Evolutionary conservation across 2,888 invertebrate genomes (phyloP), one percentile per base, ranked within the genome.

Genomic region (Protophormia terraenovae): DNA sequence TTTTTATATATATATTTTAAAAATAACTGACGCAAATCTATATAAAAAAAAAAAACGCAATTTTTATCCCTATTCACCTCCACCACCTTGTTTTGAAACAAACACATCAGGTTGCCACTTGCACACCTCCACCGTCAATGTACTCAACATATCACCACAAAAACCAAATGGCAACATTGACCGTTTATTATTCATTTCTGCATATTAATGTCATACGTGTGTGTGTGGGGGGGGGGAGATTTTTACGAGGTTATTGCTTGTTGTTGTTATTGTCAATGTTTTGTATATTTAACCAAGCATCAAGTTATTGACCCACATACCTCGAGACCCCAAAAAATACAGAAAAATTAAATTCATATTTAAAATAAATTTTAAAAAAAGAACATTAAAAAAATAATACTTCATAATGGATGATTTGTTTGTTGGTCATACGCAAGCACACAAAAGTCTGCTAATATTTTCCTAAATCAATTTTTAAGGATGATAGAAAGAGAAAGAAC

Each of bases 251-350:
- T 75, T 75, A 60, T 47, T 76, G 32, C n/a, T 35, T 76, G n/a
- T 66, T 66, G 29, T 12, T 60, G 8, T 35, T 60, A 7, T 32
- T 8, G 41, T 41, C 12, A 10, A 29, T 29, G 27, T 19, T 29
- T 22, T 76, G 32, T 16, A 47, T 67, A 60, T 27, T 78, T 69
- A 38, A 60, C 27, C 60, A 69, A 47, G 58, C 67, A 67, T 58
- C 35, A 77, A 69, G 60, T 60, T 78, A 50, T 69, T 78, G 78
- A 69, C 78, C 78, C 78, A 78, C 78, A 78, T 69, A 78, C 35
- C 50, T 60, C 27, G 6, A 60, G 47, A 67, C 35, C 50, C 58
- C 41, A 55, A 73, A 55, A 19, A 66, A 47, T 4, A 14, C 22
- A 6, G 24, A 69, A 32, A 67, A 67, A 14, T 12, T 38, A 4